Base-by-base conservation (phyloP, 2,888 invertebrate genomes). In the Ephialtes manifestator region DNA sequence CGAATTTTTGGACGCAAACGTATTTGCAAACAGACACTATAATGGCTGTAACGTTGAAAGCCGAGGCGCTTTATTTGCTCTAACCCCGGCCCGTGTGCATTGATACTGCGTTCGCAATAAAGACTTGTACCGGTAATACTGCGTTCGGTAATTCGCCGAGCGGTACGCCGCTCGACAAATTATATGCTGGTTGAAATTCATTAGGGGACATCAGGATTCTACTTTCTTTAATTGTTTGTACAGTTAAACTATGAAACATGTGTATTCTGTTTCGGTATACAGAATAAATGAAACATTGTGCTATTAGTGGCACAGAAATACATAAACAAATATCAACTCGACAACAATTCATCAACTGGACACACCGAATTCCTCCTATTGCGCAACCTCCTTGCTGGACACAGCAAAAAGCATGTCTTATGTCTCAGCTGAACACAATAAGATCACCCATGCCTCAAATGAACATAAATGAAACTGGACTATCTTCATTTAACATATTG, bases 1-100 rank as follows among this genome's bases (percentile, higher is more conserved):
- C 39, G 43, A 72, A 72, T 72, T 55, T 72, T 72, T 72, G 18
- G 48, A 58, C 72, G 43, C 55, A 39, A 72, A 55, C 43, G 39
- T 72, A 15, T 39, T 55, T 55, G 55, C 72, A n/a, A 39, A 43
- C 58, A 55, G 39, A 24, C 20, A 10, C 72, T 43, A 43, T 55
- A 20, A 55, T 72, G 55, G 55, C n/a, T 72, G 43, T 43, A 63
- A 63, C 20, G n/a, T n/a, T 24, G 55, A 43, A 72, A 72, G 35
- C 24, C 10, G 20, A 39, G 10, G 43, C 55, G 58, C 43, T 48
- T 31, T 68, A 63, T 63, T 39, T 63, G 39, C 63, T 39, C 63
- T 18, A 13, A 7, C 5, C 5, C 39, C 63, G n/a, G 31, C 63
- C 35, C 15, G 63, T 63, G 39, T 39, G 39, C 63, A 63, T 39